Conservation (phyloP, 2,113 vertebrate species). For the Tauraco erythrolophus region DNA sequence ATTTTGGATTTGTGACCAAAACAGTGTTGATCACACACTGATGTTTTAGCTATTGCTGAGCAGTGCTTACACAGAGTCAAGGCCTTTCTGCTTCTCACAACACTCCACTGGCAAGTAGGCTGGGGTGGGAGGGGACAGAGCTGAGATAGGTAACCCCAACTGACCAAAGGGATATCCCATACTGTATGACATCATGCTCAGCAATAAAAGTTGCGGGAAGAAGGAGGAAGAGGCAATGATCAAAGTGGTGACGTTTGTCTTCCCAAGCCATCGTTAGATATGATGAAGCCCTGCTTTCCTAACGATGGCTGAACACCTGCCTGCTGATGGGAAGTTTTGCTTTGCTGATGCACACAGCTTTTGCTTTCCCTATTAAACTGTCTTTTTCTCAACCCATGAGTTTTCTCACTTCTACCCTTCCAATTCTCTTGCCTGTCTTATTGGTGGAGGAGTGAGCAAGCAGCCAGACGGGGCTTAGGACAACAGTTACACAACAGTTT, state of each 20-base stretch:
- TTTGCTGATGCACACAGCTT: neutral
- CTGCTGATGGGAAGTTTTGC: neutral
- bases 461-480: neutral
- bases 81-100: neutral
- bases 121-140: no score
- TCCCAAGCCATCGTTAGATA: rapidly evolving
- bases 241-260: no score
- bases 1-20: neutral
- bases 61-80: neutral
- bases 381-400: neutral
- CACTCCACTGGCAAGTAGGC: neutral
- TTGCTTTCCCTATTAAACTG: neutral
- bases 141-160: no score
- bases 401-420: neutral
- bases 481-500: neutral
- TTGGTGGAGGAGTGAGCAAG: neutral
- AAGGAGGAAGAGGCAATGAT: no score
- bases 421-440: neutral
- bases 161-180: no score
- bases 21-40: neutral
- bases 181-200: no score
- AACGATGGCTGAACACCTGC: neutral
- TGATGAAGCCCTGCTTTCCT: neutral
- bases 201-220: neutral
- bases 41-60: neutral